Base-by-base conservation (phyloP, 1,140 invertebrate species). In the Bactericera cockerelli region DNA sequence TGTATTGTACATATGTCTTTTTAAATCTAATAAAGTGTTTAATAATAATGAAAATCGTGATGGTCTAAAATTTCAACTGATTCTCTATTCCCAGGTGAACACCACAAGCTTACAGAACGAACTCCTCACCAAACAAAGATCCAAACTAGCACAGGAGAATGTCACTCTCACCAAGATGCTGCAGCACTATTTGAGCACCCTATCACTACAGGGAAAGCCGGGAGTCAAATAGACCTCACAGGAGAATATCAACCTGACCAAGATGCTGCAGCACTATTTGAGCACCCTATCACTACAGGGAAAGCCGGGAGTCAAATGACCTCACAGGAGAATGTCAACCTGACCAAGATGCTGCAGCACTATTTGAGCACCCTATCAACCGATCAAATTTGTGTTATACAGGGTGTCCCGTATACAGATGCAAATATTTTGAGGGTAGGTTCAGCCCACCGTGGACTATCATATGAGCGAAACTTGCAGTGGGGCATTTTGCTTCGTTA, bases 121-220 rank as follows among this genome's bases (percentile, higher is more conserved):
- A 49, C n/a, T 49, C 3, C 42, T 49, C 4, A 16, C 42, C n/a
- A 49, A 49, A 16, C 42, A 49, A n/a, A 4, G 42, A 4, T 49
- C 42, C 4, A 49, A 49, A 49, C 22, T 49, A 16, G 22, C 19
- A 4, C 42, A 49, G 42, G 42, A 49, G n/a, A 49, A 49, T n/a
- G 3, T 49, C 3, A 10, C 6, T n/a, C 22, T 49, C 8, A 16
- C n/a, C n/a, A 49, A 49, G 19, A 4, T 49, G 42, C 22, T 49
- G 42, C 42, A 49, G 19, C 42, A 49, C 19, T 49, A 49, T 49
- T n/a, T 49, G 42, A 49, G 42, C 22, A 49, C 42, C 8, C 22
- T 49, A 16, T 16, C 42, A 4, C n/a, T 10, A 8, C 22, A 16
- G 22, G 42, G 42, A 49, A 49, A 49, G 28, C 28, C 28, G 28